Conservation (phyloP, 1,140 invertebrate species). For the Brachionus manjavacas region DNA sequence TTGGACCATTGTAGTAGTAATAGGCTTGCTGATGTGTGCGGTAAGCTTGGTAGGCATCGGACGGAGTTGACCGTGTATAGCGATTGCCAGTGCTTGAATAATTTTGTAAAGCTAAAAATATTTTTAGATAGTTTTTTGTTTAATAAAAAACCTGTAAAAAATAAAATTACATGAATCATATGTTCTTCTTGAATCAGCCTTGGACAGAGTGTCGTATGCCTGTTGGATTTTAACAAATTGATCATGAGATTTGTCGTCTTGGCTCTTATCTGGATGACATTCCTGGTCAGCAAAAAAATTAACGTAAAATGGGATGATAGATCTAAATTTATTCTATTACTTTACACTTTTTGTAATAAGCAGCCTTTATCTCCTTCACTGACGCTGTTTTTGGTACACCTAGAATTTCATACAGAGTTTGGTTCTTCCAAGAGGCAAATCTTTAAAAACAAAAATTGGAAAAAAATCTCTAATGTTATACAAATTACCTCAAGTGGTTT, state of each 20-base stretch:
- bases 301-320: neutral
- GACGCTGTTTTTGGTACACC: neutral
- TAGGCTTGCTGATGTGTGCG: neutral
- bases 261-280: constrained; percentile 20
- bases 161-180: constrained; percentile 23
- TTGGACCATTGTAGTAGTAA: neutral
- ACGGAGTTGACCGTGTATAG: neutral
- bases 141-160: neutral
- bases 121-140: too few relatives aligned
- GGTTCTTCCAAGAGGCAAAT: neutral
- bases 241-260: constrained; percentile 26
- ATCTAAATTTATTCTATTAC: neutral
- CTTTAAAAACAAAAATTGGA: neutral
- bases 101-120: neutral
- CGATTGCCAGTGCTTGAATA: neutral
- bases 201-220: constrained; percentile 14
- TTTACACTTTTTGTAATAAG: constrained; percentile 41
- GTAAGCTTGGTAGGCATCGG: neutral
- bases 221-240: constrained; percentile 28
- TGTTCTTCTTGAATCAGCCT: neutral
- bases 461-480: neutral
- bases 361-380: neutral
- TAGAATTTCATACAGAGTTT: constrained; percentile 9
- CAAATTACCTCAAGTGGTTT: neutral
- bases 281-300: neutral